A percentile compares a stretch with the other conserved stretches of the same genome.
Conservation (phyloP, 2,113 vertebrate species). For the Megatriorchis doriae region DNA sequence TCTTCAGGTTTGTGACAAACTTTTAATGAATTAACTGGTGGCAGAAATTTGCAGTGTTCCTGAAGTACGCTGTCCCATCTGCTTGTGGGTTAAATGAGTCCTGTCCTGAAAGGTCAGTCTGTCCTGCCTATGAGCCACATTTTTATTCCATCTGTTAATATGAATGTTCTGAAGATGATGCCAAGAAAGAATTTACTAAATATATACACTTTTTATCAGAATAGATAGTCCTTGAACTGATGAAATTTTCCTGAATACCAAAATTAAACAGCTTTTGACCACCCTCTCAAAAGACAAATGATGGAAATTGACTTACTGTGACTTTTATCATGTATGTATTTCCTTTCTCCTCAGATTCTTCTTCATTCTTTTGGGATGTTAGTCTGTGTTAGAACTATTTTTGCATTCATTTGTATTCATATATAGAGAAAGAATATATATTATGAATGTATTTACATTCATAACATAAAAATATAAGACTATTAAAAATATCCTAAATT, state of each 20-base stretch:
- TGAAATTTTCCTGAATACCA: background rate
- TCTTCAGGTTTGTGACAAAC: background rate
- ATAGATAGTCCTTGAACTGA: background rate
- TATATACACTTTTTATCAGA: background rate
- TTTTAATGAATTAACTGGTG: background rate
- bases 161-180: background rate
- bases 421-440: background rate
- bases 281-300: background rate
- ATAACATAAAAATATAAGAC: background rate
- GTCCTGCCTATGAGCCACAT: background rate
- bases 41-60: background rate
- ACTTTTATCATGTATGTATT: background rate
- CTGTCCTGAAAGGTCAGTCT: conserved; percentile 24
- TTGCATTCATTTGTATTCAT: background rate
- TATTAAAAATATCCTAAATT: background rate
- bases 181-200: conserved; percentile 36
- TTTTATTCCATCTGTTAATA: conserved; percentile 46
- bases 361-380: background rate
- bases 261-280: background rate
- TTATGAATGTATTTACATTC: background rate
- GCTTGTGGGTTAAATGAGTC: background rate
- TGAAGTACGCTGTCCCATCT: background rate
- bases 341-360: background rate
- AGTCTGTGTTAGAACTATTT: background rate
- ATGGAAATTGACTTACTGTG: background rate